Evolutionary conservation across 2,888 invertebrate genomes (phyloP).

Genomic region (Daptonema setosum): DNA sequence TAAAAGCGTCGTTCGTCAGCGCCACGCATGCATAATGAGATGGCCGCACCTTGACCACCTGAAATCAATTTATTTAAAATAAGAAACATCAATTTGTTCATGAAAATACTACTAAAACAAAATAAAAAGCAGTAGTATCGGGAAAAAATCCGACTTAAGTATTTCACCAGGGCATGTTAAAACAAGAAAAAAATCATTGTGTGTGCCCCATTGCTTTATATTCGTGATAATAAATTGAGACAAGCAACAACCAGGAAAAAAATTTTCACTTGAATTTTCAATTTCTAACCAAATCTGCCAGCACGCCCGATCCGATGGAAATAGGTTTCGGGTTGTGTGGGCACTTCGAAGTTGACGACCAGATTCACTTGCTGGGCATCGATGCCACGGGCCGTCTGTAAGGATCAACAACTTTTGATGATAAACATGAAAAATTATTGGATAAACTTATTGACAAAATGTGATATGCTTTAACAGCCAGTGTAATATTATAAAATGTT

Average conservation of each 20-base stretch:
- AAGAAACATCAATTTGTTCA: background rate
- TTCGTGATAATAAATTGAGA: too few relatives aligned
- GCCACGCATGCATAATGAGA: slow-evolving; percentile 10
- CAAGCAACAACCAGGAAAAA: background rate
- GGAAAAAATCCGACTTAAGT: too few relatives aligned
- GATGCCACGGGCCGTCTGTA: slow-evolving; percentile 59
- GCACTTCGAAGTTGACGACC: slow-evolving; percentile 72
- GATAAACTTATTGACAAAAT: too few relatives aligned
- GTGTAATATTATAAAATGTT: background rate
- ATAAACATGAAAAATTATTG: too few relatives aligned
- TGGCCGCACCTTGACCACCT: slow-evolving; percentile 17
- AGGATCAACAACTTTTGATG: slow-evolving; percentile 2
- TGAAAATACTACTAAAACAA: background rate
- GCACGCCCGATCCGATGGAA: slow-evolving; percentile 84
- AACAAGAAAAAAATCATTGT: background rate
- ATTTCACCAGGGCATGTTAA: background rate
- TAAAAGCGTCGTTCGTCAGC: slow-evolving; percentile 1
- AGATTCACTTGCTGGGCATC: slow-evolving; percentile 79
- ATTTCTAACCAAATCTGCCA: slow-evolving; percentile 55
- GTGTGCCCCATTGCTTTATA: too few relatives aligned
- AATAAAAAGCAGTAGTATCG: too few relatives aligned
- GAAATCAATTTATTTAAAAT: slow-evolving; percentile 1
- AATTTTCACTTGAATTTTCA: too few relatives aligned
- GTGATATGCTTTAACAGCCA: too few relatives aligned
- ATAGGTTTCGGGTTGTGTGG: slow-evolving; percentile 56